Evolutionary conservation across 2,888 invertebrate species (phyloP), one percentile per base, ranked within the genome.

Genomic region (Amblyjoppa proteus): DNA sequence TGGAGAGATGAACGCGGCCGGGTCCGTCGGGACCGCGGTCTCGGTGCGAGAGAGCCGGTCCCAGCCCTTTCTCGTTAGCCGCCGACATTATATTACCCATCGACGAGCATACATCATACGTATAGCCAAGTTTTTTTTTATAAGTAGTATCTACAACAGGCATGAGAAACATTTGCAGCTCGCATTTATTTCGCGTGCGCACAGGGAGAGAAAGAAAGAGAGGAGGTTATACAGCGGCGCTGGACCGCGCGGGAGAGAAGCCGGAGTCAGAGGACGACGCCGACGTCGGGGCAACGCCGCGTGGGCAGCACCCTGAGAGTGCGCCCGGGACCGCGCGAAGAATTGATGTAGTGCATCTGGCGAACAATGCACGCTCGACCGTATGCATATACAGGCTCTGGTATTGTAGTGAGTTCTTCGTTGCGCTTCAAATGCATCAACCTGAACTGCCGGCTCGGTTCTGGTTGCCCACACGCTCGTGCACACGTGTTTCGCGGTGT

Each of bases 31-130:
- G 71, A 66, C 49, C 64, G 16, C 61, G 49, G 64, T 76, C 66
- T 73, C 83, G 85, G 87, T 87, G 87, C 83, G 85, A 87, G 87
- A 86, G 82, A 81, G 88, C 84, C 87, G 74, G 85, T 88, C 87
- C 83, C 86, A 89, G 88, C 90, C 91, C 92, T 93, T 93, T 93
- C 92, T 93, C 93, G 93, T 93, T 93, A 93, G 91, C 93, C 93
- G 93, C 92, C 93, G 91, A 93, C 93, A 92, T 93, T 93, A 93
- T 93, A 93, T 93, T 93, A 93, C 91, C 92, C 90, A 93, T 92
- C 90, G 93, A 91, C 90, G 88, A 89, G 90, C 91, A 92, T 93
- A 92, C 92, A 93, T 93, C 93, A 93, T 93, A 91, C 90, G 31
- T 81, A 61, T 74, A n/a, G 45, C 75, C 16, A 51, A 38, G 58